phyloP scores from a whole-genome alignment of 2,888 invertebrate genomes.

The Chrysotoxum bicinctum region DNA sequence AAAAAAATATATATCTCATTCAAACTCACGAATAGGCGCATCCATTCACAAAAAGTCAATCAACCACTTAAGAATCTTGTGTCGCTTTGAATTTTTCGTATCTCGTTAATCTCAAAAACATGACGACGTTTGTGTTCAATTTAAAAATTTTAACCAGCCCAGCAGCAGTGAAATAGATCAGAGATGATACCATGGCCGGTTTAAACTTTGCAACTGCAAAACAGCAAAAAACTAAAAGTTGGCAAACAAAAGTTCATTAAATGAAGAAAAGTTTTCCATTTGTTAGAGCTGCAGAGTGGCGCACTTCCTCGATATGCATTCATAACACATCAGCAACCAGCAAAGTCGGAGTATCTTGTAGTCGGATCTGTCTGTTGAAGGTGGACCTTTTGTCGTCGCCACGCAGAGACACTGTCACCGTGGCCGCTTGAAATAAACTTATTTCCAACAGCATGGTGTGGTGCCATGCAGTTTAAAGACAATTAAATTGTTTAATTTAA shows the following conservation, averaged over 20 bases:
- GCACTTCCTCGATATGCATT: constrained; percentile 56
- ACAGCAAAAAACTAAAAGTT: constrained; percentile 20
- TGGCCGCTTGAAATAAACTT: not conserved
- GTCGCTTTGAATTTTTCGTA: not conserved
- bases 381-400: constrained; percentile 27
- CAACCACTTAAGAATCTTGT: not conserved
- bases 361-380: constrained; percentile 17
- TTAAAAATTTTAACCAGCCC: constrained; percentile 3
- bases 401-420: not conserved
- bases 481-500: constrained; percentile 27
- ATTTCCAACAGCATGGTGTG: not conserved
- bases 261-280: constrained; percentile 44
- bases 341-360: constrained; percentile 7
- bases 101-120: constrained; percentile 6
- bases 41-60: not conserved
- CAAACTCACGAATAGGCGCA: too few relatives aligned
- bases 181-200: constrained; percentile 6
- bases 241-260: constrained; percentile 55
- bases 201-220: constrained; percentile 12
- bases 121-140: constrained; percentile 13
- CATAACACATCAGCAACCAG: constrained; percentile 31
- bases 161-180: not conserved
- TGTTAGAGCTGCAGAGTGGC: constrained; percentile 43
- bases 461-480: not conserved
- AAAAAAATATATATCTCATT: too few relatives aligned